Evolutionary conservation across 2,113 vertebrate species (phyloP).

Genomic region (Grammatotria lemairii): DNA sequence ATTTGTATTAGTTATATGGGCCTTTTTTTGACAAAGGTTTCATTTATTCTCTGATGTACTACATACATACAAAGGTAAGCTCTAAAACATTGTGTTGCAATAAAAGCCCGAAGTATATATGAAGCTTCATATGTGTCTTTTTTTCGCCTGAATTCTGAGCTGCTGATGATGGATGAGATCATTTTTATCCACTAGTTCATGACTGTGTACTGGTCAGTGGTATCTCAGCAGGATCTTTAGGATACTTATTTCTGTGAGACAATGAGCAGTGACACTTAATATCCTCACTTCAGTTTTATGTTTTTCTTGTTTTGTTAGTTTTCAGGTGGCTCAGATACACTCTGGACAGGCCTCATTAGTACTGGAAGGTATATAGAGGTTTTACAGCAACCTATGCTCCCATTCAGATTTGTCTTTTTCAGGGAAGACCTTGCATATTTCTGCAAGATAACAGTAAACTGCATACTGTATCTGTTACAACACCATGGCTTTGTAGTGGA

Average conservation of each 20-base stretch:
- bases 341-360: not conserved
- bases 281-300: not conserved
- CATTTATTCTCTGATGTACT: not conserved
- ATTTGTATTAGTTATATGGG: not conserved
- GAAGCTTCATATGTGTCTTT: not conserved
- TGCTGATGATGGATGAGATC: not conserved
- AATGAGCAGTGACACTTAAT: not conserved
- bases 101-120: fast-evolving
- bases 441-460: not conserved
- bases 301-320: not conserved
- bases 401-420: not conserved
- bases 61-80: fast-evolving
- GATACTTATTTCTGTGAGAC: not conserved
- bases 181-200: not conserved
- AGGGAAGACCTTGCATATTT: not conserved
- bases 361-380: not conserved
- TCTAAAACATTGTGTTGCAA: not conserved
- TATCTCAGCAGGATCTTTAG: not conserved
- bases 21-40: not conserved
- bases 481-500: not conserved
- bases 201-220: not conserved
- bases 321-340: not conserved
- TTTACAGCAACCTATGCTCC: not conserved
- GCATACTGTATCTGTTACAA: not conserved
- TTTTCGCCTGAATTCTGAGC: fast-evolving